Base-by-base conservation (phyloP, 2,113 vertebrate genomes). In the Gasterosteus nipponicus region DNA sequence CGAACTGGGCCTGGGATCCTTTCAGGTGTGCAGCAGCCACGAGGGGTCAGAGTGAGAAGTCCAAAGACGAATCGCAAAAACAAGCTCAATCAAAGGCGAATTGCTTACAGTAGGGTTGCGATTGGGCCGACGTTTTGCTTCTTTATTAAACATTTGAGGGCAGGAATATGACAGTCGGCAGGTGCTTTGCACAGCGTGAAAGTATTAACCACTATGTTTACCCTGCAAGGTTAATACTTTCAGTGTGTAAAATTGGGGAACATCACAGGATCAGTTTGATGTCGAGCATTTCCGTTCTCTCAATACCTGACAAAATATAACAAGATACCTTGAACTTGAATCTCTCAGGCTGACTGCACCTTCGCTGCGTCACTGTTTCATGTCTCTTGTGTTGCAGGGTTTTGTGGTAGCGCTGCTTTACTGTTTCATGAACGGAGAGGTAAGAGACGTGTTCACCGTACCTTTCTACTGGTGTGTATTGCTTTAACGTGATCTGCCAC, bases 341-440 rank as follows among this genome's bases (percentile, higher is more conserved):
- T 8, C 9, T 69, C 57, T 8, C 4, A n/a, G 3, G 54, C 18
- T 69, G 16, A 57, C 26, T 46, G 2, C 3, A n/a, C 29, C 29
- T 33, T 19, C 5, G 12, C 22, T 10, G 35, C 12, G 11, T 26
- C 22, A 26, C 22, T 26, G 12, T 26, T 19, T 35, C 10, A 15
- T 39, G 19, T 72, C 6, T 84, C 26, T 19, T 88, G 38, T 88
- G 58, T 94, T 95, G 26, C 83, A 99, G 98, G 98, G 98, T 35
- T 96, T 99, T 87, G 95, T 96, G 42, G 97, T 99, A 76, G 97
- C 97, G 1, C 69, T 98, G n/a, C 96, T 99, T 66, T 99, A 99
- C 92, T 99, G 98, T 86, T 99, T 99, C 93, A 96, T 99, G 89
- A 99, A 99, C 1, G 95, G 95, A 67, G 98, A 99, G 95, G 98